Conservation (phyloP, 2,888 invertebrate genomes). For the Phlogophora meticulosa region DNA sequence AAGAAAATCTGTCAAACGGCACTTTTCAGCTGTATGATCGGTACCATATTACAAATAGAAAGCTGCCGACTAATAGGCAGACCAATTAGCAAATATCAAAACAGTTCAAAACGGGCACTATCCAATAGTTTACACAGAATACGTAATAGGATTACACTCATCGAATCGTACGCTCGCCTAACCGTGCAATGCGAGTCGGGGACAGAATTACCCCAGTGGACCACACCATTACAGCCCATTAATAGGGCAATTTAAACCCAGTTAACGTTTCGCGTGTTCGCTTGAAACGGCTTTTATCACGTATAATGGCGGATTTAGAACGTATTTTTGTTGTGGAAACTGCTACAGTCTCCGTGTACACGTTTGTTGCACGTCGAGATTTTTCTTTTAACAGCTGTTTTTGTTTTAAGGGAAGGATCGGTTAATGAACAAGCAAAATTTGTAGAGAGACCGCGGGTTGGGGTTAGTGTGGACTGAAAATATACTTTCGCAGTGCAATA, state of each 20-base stretch:
- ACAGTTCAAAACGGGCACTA: conserved; percentile 32
- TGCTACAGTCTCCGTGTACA: conserved; percentile 59
- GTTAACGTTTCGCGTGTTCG: conserved; percentile 77
- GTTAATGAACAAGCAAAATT: conserved; percentile 39
- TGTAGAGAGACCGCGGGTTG: conserved; percentile 8
- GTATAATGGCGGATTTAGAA: conserved; percentile 75
- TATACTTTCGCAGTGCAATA: not conserved
- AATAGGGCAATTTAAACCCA: conserved; percentile 79
- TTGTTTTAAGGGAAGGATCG: conserved; percentile 26
- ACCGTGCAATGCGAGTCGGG: conserved; percentile 63
- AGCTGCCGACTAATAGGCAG: not conserved
- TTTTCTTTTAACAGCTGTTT: conserved; percentile 51
- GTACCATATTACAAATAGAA: not conserved
- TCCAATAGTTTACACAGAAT: conserved; percentile 60
- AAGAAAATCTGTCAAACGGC: not conserved
- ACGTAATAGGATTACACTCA: conserved; percentile 65
- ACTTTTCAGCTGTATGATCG: not conserved
- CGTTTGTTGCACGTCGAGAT: conserved; percentile 55
- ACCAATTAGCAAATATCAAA: conserved; percentile 41
- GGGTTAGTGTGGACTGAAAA: not conserved
- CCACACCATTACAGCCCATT: conserved; percentile 77
- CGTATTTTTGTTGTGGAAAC: conserved; percentile 70
- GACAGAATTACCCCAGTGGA: conserved; percentile 67
- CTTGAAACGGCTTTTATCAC: conserved; percentile 76
- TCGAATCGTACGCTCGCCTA: conserved; percentile 59